Evolutionary conservation across 2,113 vertebrate genomes (phyloP), one percentile per base, ranked within the genome.

Genomic region (Hirundichthys speculiger): DNA sequence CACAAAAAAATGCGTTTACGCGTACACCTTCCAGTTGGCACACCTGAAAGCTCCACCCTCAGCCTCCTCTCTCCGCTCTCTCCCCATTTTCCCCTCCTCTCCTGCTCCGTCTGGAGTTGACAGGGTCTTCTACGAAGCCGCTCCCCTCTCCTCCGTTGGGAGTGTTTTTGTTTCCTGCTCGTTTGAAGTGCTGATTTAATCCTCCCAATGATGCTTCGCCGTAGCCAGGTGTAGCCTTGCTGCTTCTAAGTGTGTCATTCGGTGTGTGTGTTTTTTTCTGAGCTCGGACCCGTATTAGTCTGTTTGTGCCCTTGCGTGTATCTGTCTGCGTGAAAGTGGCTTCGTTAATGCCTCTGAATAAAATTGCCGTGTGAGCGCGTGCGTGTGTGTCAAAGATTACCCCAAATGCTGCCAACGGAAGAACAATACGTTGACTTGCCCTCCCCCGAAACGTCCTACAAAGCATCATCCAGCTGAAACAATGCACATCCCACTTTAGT

Each of bases 161-260:
- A 89, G 69, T 85, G 86, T 84, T 90, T 87, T 89, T 75, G 78
- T 90, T 89, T 90, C 83, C 83, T 82, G 75, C 84, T 89, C 87
- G 85, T 93, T 91, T 92, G 90, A 94, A 92, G 91, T 90, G 91
- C 84, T 89, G 91, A 90, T 92, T 92, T 90, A 92, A 92, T 91
- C 90, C 91, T 91, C 80, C 63, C 78, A 83, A 88, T 81, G 83
- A 87, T 87, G 84, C 79, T 45, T 72, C 79, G 55, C n/a, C 69
- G 67, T 79, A 89, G 84, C 90, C 84, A 90, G 85, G 89, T 88
- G 86, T 89, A 85, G 82, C 86, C 83, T 80, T 74, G 83, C 81
- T 83, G 55, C 66, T 80, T 72, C 82, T 70, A 79, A 81, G 72
- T 81, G 79, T 68, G 84, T 67, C 60, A 65, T 68, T 86, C 70